Conservation (phyloP, 2,113 vertebrate species). For the Elgaria multicarinata region DNA sequence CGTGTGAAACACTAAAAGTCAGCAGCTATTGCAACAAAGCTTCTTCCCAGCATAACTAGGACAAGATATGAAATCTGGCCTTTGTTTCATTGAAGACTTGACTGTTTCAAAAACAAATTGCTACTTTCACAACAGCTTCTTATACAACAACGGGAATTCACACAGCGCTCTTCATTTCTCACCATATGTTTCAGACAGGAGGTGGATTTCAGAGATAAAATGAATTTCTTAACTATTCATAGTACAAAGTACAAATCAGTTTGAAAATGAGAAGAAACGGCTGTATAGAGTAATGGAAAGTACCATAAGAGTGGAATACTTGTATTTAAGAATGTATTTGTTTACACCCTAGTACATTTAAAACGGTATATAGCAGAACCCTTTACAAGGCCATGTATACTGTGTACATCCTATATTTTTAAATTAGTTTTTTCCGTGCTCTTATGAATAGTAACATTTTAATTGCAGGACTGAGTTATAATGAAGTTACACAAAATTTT, state of each 20-base stretch:
- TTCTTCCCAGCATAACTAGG: constrained; percentile 24
- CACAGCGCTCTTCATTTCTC: constrained; percentile 47
- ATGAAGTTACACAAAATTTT: constrained; percentile 71
- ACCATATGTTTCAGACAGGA: constrained; percentile 49
- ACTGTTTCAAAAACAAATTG: constrained; percentile 61
- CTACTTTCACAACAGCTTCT: constrained; percentile 57
- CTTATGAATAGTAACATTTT: constrained; percentile 71
- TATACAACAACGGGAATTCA: constrained; percentile 39
- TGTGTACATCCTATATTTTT: constrained; percentile 70
- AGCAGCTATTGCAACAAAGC: constrained; percentile 35
- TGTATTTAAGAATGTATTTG: constrained; percentile 56
- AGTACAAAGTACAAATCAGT: constrained; percentile 38
- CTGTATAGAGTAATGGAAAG: constrained; percentile 37
- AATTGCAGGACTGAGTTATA: constrained; percentile 73
- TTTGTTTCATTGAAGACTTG: constrained; percentile 66
- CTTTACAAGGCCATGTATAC: constrained; percentile 68
- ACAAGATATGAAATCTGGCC: constrained; percentile 56
- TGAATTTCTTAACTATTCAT: constrained; percentile 46
- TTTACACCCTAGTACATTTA: constrained; percentile 64
- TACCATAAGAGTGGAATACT: constrained; percentile 48
- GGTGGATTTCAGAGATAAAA: constrained; percentile 65
- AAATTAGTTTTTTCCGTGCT: constrained; percentile 70
- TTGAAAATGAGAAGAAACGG: constrained; percentile 38
- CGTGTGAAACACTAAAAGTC: constrained; percentile 39
- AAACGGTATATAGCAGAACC: constrained; percentile 54